These are phyloP conservation scores for Heterodera carotae DNA, from an alignment of 1,140 invertebrate genomes.

Conservation along the genomic window DNA sequence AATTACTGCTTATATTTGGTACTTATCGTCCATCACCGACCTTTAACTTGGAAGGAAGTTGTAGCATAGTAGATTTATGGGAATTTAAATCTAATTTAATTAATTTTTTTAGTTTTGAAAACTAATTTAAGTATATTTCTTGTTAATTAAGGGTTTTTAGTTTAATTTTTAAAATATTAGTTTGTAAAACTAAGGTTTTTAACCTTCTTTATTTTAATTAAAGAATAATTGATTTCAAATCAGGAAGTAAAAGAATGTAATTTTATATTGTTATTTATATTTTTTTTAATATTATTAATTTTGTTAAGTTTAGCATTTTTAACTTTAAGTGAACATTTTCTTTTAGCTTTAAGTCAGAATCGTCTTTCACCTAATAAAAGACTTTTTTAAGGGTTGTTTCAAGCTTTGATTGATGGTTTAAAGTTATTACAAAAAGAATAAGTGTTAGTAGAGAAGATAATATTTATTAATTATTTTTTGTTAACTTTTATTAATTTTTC, in stretches of 20 bases:
- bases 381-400: conserved; percentile 71
- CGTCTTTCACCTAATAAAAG: conserved; percentile 75
- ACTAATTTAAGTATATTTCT: conserved; percentile 45
- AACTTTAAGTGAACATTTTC: conserved; percentile 74
- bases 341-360: conserved; percentile 74
- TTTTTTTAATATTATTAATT: conserved; percentile 67
- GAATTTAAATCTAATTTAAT: conserved; percentile 50
- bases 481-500: conserved; percentile 70
- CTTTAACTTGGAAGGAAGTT: conserved; percentile 52
- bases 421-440: conserved; percentile 73
- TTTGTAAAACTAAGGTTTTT: conserved; percentile 53
- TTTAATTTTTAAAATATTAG: conserved; percentile 56
- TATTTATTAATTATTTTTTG: conserved; percentile 70
- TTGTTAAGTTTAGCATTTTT: conserved; percentile 73
- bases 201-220: conserved; percentile 42
- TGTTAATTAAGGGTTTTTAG: conserved; percentile 43
- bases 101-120: conserved; percentile 50
- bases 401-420: conserved; percentile 74
- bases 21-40: conserved; percentile 53
- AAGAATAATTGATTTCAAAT: conserved; percentile 8
- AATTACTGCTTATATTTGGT: conserved; percentile 52
- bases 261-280: conserved; percentile 67
- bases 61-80: conserved; percentile 49
- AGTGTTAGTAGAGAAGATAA: conserved; percentile 68
- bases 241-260: conserved; percentile 45